These are phyloP conservation scores for Pleuronectes platessa DNA, from an alignment of 2,113 vertebrate species.

Conservation along the genomic window DNA sequence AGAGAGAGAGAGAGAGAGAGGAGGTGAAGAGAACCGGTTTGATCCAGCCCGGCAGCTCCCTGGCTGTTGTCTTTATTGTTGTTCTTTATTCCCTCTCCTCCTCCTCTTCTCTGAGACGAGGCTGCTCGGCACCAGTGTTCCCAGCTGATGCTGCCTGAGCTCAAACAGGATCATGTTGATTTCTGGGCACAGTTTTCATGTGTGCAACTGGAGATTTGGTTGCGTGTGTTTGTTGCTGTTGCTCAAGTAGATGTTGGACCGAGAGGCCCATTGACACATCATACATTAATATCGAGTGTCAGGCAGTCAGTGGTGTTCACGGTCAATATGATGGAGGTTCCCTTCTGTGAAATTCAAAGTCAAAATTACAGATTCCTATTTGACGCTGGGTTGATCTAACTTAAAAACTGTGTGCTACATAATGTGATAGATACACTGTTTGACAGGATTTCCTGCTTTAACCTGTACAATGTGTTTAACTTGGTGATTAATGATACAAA, in stretches of 20 bases:
- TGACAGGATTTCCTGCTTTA: no score
- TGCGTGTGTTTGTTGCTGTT: conserved; percentile 15
- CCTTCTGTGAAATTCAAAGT: neutral
- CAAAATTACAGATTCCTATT: no score
- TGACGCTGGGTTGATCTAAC: no score
- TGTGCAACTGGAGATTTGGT: neutral
- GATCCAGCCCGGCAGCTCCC: conserved; percentile 44
- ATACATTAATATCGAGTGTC: conserved; percentile 18
- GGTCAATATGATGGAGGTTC: conserved; percentile 18
- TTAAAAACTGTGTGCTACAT: no score
- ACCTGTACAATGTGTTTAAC: no score
- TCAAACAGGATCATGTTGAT: conserved; percentile 4
- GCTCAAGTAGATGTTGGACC: neutral
- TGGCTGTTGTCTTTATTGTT: conserved; percentile 41
- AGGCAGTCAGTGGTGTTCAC: neutral
- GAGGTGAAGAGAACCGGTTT: conserved; percentile 58
- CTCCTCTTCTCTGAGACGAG: conserved; percentile 7
- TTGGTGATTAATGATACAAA: no score
- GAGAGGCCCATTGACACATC: conserved; percentile 28
- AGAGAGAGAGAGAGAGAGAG: neutral
- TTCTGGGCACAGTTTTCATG: neutral
- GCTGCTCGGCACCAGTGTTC: neutral
- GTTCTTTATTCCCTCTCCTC: conserved; percentile 5
- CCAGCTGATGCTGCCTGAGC: conserved; percentile 24
- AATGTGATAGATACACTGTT: no score